Evolutionary conservation across 2,113 vertebrate genomes (phyloP).

Genomic region (Protobothrops mucrosquamatus): DNA sequence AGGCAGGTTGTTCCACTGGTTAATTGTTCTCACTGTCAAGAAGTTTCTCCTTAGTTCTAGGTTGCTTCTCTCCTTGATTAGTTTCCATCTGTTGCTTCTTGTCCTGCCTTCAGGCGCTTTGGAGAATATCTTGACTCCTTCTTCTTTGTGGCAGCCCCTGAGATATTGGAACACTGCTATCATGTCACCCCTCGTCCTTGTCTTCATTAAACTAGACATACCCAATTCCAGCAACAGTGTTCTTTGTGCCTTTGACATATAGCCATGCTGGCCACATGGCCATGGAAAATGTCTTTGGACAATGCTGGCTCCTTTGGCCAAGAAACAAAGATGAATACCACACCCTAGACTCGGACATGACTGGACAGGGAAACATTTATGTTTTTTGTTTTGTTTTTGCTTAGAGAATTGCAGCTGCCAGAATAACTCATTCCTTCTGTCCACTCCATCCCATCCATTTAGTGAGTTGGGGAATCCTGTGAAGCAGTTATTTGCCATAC

Average conservation of each 20-base stretch:
- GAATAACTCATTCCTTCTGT: background rate
- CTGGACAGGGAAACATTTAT: background rate
- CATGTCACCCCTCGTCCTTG: too few species aligned
- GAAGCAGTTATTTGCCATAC: background rate
- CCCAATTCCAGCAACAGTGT: background rate
- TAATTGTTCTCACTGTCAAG: too few species aligned
- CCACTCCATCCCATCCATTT: background rate
- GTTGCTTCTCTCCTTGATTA: too few species aligned
- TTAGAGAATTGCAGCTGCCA: background rate
- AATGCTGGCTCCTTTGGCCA: background rate
- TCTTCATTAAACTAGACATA: too few species aligned
- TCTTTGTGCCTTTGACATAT: background rate
- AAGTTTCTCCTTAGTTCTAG: too few species aligned
- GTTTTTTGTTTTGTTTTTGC: background rate
- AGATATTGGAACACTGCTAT: too few species aligned
- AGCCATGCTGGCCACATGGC: background rate
- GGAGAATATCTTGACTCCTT: too few species aligned
- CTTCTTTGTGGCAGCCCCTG: too few species aligned
- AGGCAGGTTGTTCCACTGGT: too few species aligned
- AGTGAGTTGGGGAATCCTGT: background rate
- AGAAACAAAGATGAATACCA: background rate
- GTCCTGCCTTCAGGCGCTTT: too few species aligned
- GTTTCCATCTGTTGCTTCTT: too few species aligned
- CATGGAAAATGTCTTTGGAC: background rate
- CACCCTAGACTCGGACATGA: background rate